Percentiles rank a stretch among this genome's conserved stretches.
These are phyloP conservation scores for Acleris sparsana DNA, from an alignment of 2,888 invertebrate species.

Conservation along the genomic window DNA sequence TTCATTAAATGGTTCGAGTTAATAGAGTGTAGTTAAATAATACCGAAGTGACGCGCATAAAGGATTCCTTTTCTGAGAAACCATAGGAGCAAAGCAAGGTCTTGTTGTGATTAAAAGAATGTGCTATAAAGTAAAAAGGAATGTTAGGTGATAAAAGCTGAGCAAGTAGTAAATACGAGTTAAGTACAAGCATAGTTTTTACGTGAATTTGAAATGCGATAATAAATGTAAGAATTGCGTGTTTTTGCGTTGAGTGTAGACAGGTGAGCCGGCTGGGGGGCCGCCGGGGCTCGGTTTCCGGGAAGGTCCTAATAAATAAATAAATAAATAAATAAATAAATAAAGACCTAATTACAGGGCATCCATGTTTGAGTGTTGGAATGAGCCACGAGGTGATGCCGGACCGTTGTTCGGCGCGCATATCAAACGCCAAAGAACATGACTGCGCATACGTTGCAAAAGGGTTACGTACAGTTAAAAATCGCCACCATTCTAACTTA, in stretches of 20 bases:
- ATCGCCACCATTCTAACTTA: background rate
- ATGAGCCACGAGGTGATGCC: constrained; percentile 55
- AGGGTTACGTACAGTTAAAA: constrained; percentile 10
- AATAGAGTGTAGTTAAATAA: constrained; percentile 14
- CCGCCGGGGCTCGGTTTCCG: constrained; percentile 56
- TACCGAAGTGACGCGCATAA: constrained; percentile 9
- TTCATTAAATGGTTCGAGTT: constrained; percentile 47
- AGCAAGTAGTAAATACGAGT: background rate
- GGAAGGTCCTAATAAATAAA: constrained; percentile 78
- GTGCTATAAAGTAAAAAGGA: background rate
- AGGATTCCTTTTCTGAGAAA: constrained; percentile 16
- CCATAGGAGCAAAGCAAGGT: background rate
- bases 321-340: too few species aligned
- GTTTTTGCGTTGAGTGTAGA: constrained; percentile 18
- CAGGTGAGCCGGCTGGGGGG: constrained; percentile 41
- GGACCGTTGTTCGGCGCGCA: constrained; percentile 42
- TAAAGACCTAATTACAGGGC: constrained; percentile 67
- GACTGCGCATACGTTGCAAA: constrained; percentile 51
- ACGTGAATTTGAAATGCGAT: background rate
- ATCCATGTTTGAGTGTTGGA: constrained; percentile 55
- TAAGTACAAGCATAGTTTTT: background rate
- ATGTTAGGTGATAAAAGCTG: background rate
- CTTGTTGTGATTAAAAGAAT: background rate
- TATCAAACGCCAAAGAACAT: constrained; percentile 46
- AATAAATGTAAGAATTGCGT: constrained; percentile 7